Evolutionary conservation across 2,113 vertebrate species (phyloP).

Genomic region (Poeciliopsis occidentalis): DNA sequence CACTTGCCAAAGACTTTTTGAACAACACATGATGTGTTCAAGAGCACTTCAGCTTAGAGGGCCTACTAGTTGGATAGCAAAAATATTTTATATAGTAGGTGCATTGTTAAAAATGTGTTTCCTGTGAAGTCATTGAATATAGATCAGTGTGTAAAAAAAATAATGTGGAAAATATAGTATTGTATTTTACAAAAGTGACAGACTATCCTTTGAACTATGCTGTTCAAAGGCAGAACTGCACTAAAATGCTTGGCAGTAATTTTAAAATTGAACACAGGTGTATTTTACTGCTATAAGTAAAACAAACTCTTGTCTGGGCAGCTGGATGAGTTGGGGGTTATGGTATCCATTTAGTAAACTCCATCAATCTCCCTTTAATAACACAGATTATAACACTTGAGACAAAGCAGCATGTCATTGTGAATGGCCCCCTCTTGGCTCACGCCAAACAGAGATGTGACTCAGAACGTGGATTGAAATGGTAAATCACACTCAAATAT

Average conservation of each 20-base stretch:
- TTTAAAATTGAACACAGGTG: background rate
- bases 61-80: background rate
- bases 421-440: slow-evolving; percentile 41
- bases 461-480: slow-evolving; percentile 65
- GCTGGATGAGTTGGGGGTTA: background rate
- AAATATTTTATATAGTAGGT: background rate
- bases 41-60: background rate
- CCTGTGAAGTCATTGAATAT: background rate
- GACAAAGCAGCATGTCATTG: slow-evolving; percentile 57
- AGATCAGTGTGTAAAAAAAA: background rate
- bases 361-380: slow-evolving; percentile 40
- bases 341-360: slow-evolving; percentile 45
- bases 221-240: background rate
- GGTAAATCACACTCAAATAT: slow-evolving; percentile 60
- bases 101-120: background rate
- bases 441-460: slow-evolving; percentile 67
- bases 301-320: background rate
- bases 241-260: background rate
- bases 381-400: slow-evolving; percentile 40
- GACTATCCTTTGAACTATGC: background rate
- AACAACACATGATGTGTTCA: background rate
- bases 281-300: slow-evolving; percentile 7
- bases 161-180: background rate
- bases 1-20: background rate
- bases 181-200: background rate